Evolutionary conservation across 2,888 invertebrate genomes (phyloP), one percentile per base, ranked within the genome.

Genomic region (Himalopsyche japonica): DNA sequence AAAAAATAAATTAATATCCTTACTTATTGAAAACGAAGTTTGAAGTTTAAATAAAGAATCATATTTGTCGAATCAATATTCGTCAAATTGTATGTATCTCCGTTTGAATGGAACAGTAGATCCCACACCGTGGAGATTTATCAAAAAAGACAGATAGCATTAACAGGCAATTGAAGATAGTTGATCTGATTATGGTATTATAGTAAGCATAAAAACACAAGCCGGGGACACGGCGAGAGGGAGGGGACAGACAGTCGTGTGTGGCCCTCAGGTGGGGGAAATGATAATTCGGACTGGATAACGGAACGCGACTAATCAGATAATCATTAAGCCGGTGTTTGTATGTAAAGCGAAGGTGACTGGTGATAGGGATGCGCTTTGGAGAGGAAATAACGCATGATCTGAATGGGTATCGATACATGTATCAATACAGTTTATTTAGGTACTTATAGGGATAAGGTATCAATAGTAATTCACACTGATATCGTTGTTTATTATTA

Each of bases 261-360:
- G 86, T 86, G 86, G 86, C 83, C 86, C 76, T 30, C 70, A 70
- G 77, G 78, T 64, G 77, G 79, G 76, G 79, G 79, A 79, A 82
- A 86, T 76, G 85, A 85, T 85, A 85, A 85, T 84, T 84, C 81
- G 81, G 83, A 84, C 84, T 78, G 86, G 86, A 86, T 86, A 84
- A 86, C 85, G 83, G 83, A 64, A 84, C 81, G 85, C 86, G 83
- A 85, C 85, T 85, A 85, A 86, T 86, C 86, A 86, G 85, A 85
- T 85, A 84, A 86, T 86, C 85, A 81, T 82, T 85, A 84, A 85
- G 84, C 82, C 86, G 86, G 85, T 86, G 43, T 32, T 64, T 30
- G 10, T 18, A 18, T 64, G 57, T 34, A 57, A 30, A 32, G 43
- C 24, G 37, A 30, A 79, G 49, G 30, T 32, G 48, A 32, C 30